phyloP scores from a whole-genome alignment of 2,797 vertebrate genomes.

The Tangara arthus region DNA sequence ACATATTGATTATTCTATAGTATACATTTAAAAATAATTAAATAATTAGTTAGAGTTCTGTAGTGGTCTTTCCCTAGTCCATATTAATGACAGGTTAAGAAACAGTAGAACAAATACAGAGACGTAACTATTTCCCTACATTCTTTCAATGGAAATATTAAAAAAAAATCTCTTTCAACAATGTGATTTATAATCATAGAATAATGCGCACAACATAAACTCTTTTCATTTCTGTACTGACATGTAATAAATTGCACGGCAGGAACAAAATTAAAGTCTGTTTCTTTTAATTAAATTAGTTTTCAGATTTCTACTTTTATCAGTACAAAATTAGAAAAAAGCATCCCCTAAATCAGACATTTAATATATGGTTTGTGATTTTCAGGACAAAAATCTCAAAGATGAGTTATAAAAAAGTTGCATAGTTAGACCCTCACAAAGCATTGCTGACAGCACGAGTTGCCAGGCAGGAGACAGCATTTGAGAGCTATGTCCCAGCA shows the following conservation, averaged over 20 bases:
- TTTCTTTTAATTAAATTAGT: constrained; percentile 8
- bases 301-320: neutral
- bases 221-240: neutral
- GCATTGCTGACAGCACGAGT: neutral
- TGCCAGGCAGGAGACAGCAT: neutral
- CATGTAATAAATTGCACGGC: neutral
- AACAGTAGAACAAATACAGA: neutral
- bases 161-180: neutral
- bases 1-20: neutral
- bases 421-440: neutral
- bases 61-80: neutral
- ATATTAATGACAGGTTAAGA: neutral
- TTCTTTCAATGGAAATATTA: neutral
- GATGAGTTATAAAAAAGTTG: neutral
- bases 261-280: neutral
- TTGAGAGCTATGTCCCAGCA: neutral
- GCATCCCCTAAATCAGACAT: neutral
- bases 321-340: constrained; percentile 8
- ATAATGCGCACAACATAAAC: neutral
- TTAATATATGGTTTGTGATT: neutral
- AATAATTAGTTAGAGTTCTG: neutral
- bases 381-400: neutral
- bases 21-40: constrained; percentile 25
- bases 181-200: neutral
- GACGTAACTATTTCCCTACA: neutral